phyloP scores from a whole-genome alignment of 2,888 invertebrate species.

The Epicampocera succincta region DNA sequence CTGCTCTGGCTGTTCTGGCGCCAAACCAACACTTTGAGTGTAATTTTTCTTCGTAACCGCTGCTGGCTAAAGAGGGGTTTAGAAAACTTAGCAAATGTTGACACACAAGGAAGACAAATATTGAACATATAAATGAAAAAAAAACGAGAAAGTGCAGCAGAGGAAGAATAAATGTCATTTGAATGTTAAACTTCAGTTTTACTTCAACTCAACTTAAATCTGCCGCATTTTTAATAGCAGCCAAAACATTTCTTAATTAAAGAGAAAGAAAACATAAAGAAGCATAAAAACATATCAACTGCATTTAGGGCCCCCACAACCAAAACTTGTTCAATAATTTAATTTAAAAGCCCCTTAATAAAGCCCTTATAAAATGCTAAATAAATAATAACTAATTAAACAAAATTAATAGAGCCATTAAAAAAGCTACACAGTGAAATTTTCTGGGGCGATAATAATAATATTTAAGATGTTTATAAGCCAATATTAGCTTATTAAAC shows the following conservation, averaged over 20 bases:
- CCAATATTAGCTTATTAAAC: no score
- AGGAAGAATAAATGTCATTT: slow-evolving; percentile 27
- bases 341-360: slow-evolving; percentile 4
- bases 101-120: background rate
- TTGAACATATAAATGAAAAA: background rate
- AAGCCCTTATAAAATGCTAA: slow-evolving; percentile 11
- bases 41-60: slow-evolving; percentile 1
- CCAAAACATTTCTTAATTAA: background rate
- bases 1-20: background rate
- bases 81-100: slow-evolving; percentile 13
- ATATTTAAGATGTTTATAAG: no score
- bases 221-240: background rate
- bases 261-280: background rate
- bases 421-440: no score
- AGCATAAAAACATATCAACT: background rate
- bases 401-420: background rate
- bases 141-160: slow-evolving; percentile 4
- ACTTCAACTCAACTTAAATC: background rate
- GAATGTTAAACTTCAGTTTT: background rate
- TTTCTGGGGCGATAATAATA: no score
- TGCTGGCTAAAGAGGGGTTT: slow-evolving; percentile 5
- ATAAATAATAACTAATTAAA: slow-evolving; percentile 6
- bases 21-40: slow-evolving; percentile 7
- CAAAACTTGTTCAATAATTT: slow-evolving; percentile 19
- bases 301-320: background rate